A percentile compares a stretch with the other conserved stretches of the same genome.
phyloP scores from a whole-genome alignment of 2,797 vertebrate species.

The Todus mexicanus region DNA sequence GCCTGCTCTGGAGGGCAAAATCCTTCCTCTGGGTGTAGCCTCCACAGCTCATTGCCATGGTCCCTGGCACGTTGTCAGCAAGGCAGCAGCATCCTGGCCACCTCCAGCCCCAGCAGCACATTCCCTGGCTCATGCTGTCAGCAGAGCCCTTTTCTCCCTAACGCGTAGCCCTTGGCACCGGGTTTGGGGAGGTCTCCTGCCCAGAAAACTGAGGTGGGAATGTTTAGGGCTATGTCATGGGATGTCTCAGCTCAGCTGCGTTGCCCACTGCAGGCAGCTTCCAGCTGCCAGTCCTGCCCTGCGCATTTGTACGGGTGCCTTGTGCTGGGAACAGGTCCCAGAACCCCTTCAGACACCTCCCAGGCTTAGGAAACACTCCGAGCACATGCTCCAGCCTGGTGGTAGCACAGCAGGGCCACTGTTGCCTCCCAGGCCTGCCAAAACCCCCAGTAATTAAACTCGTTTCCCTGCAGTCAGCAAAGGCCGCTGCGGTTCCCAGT shows the following conservation, averaged over 20 bases:
- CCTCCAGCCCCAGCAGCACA: fast-evolving
- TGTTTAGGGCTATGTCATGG: not conserved
- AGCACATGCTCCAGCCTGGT: not conserved
- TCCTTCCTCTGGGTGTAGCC: not conserved
- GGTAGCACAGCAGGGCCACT: not conserved
- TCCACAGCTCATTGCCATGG: fast-evolving
- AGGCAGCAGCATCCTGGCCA: not conserved
- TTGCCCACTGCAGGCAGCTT: not conserved
- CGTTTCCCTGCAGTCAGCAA: not conserved
- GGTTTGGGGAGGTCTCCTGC: fast-evolving
- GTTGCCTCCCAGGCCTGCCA: not conserved
- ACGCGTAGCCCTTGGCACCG: fast-evolving
- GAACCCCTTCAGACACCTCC: not conserved
- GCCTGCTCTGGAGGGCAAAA: not conserved
- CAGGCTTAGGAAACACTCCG: not conserved
- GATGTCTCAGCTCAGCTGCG: not conserved
- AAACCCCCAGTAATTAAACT: not conserved
- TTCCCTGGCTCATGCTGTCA: not conserved
- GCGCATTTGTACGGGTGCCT: not conserved
- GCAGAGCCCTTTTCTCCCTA: not conserved
- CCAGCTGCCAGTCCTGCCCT: not conserved
- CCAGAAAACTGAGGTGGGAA: not conserved
- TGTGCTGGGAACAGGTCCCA: not conserved
- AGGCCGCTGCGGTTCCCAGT: not conserved
- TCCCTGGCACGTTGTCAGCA: not conserved